phyloP scores from a whole-genome alignment of 2,888 invertebrate genomes.

The Parelbella ahira region DNA sequence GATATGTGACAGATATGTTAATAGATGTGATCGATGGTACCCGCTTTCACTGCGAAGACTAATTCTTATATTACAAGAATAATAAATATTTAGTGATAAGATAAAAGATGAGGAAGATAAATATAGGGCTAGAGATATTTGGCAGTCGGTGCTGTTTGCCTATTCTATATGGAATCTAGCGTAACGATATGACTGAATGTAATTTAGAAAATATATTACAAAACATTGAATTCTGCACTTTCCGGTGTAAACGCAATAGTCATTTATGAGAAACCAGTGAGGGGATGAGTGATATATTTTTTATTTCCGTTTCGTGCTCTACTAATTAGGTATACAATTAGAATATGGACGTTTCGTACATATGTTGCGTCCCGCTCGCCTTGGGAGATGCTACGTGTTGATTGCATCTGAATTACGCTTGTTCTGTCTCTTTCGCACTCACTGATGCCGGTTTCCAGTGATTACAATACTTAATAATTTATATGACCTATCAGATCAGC shows the following conservation, averaged over 20 bases:
- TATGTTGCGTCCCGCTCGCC: constrained; percentile 21
- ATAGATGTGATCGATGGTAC: constrained; percentile 7
- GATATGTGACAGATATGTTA: constrained; percentile 9
- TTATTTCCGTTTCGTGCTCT: constrained; percentile 28
- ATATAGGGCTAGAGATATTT: no score
- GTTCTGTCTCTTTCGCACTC: background rate
- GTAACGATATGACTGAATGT: no score
- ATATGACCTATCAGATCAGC: no score
- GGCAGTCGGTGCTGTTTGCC: no score
- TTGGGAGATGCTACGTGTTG: constrained; percentile 20
- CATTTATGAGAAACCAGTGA: background rate
- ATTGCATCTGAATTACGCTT: background rate
- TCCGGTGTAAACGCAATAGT: constrained; percentile 1
- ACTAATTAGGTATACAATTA: constrained; percentile 24
- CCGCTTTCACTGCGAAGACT: constrained; percentile 11
- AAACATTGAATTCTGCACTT: background rate
- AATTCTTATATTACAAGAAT: background rate
- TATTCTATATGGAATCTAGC: no score
- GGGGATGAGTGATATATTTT: constrained; percentile 3
- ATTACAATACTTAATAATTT: no score
- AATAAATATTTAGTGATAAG: background rate
- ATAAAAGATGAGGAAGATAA: no score
- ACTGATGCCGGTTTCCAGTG: no score
- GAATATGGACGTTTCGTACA: constrained; percentile 17
- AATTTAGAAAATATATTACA: no score